Evolutionary conservation across 2,113 vertebrate species (phyloP).

Genomic region (Leucoraja erinaceus): DNA sequence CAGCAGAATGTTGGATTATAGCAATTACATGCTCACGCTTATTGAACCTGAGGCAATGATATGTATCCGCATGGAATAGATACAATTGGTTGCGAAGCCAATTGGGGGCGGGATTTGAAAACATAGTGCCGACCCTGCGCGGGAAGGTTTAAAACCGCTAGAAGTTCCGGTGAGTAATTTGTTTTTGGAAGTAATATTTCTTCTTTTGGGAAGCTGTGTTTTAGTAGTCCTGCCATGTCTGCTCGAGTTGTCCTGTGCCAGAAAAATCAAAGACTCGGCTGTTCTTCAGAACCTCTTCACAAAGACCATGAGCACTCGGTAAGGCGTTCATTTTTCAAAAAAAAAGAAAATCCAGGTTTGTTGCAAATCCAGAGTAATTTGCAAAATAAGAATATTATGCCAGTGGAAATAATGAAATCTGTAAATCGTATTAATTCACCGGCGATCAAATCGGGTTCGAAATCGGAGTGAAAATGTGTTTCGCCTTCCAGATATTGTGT

Average conservation of each 20-base stretch:
- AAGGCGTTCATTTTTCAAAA: not conserved
- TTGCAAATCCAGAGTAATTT: no score
- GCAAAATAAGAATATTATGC: not conserved
- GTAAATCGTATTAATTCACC: not conserved
- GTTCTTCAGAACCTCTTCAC: not conserved
- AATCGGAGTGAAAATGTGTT: not conserved
- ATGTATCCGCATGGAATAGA: not conserved
- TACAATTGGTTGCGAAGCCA: not conserved
- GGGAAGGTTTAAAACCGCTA: slow-evolving; percentile 10
- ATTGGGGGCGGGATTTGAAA: not conserved
- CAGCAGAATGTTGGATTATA: not conserved
- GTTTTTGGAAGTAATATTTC: not conserved
- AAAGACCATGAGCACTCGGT: not conserved
- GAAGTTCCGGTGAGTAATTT: not conserved
- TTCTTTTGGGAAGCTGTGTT: not conserved
- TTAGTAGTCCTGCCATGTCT: not conserved
- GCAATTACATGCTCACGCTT: not conserved
- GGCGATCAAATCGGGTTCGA: no score
- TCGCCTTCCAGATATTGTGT: not conserved
- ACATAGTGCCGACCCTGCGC: not conserved
- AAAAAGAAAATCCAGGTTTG: not conserved
- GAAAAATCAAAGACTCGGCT: not conserved
- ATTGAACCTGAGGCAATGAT: not conserved
- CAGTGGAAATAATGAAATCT: not conserved
- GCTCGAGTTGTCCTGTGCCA: not conserved